Percentiles rank a stretch among this genome's conserved stretches.
phyloP scores from a whole-genome alignment of 2,888 invertebrate species.

The Sialis fuliginosa region DNA sequence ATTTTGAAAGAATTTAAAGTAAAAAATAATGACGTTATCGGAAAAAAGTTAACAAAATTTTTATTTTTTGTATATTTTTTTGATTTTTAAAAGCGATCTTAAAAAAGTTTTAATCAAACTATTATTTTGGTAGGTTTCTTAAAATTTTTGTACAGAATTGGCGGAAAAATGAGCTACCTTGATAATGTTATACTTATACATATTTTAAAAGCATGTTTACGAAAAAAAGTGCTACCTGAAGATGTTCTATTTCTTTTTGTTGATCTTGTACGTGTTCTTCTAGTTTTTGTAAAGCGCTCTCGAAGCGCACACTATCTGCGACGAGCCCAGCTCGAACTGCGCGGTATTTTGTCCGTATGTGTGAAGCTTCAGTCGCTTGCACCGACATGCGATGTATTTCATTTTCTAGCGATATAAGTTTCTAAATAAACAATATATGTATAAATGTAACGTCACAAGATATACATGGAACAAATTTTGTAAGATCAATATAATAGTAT shows the following conservation, averaged over 20 bases:
- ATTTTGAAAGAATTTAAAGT: too few relatives aligned
- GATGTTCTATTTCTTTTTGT: conserved; percentile 51
- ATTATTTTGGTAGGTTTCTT: too few relatives aligned
- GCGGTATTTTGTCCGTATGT: conserved; percentile 58
- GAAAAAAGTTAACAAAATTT: too few relatives aligned
- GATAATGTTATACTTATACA: too few relatives aligned
- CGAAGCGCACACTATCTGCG: conserved; percentile 55
- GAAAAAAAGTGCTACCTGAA: conserved; percentile 29
- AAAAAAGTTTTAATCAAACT: too few relatives aligned
- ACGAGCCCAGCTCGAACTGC: conserved; percentile 50
- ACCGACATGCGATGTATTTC: conserved; percentile 65
- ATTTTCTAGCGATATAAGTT: conserved; percentile 39
- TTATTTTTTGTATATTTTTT: too few relatives aligned
- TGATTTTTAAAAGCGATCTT: too few relatives aligned
- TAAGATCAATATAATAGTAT: not conserved
- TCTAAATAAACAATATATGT: not conserved
- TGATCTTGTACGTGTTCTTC: conserved; percentile 50
- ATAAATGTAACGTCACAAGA: too few relatives aligned
- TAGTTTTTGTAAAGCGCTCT: conserved; percentile 49
- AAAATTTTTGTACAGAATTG: too few relatives aligned
- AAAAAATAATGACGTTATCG: too few relatives aligned
- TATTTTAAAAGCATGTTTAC: not conserved
- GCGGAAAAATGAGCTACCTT: too few relatives aligned
- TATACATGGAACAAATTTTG: not conserved
- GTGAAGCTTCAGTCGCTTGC: conserved; percentile 66